Conservation (phyloP, 2,113 vertebrate genomes). For the Hemiprocne comata region DNA sequence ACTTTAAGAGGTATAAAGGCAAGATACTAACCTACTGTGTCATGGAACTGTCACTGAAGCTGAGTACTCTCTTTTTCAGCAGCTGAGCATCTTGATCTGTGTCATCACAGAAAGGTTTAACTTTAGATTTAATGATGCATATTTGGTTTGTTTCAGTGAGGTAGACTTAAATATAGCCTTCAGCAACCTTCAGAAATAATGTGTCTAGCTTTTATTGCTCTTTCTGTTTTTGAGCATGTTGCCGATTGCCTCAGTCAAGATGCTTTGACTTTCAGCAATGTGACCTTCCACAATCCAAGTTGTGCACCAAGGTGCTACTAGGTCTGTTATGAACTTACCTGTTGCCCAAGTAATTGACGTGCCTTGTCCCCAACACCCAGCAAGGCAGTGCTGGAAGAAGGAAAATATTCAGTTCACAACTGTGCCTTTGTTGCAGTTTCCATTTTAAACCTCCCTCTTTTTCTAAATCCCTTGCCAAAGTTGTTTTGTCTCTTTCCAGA, state of each 20-base stretch:
- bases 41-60: neutral
- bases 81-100: neutral
- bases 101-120: neutral
- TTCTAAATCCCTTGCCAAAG: neutral
- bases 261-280: neutral
- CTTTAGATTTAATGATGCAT: neutral
- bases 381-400: neutral
- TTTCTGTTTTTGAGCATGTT: neutral
- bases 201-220: neutral
- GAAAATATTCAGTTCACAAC: neutral
- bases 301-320: rapidly evolving
- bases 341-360: neutral
- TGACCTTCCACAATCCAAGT: neutral
- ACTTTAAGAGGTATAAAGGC: neutral
- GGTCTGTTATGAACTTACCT: neutral
- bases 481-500: neutral
- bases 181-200: neutral
- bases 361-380: neutral
- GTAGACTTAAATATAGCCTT: neutral
- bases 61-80: neutral
- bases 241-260: neutral
- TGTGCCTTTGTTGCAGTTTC: neutral
- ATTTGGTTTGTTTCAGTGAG: neutral
- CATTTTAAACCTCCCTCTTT: neutral
- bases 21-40: neutral